Conservation (phyloP, 2,113 vertebrate species). For the Oryzias woworae region DNA sequence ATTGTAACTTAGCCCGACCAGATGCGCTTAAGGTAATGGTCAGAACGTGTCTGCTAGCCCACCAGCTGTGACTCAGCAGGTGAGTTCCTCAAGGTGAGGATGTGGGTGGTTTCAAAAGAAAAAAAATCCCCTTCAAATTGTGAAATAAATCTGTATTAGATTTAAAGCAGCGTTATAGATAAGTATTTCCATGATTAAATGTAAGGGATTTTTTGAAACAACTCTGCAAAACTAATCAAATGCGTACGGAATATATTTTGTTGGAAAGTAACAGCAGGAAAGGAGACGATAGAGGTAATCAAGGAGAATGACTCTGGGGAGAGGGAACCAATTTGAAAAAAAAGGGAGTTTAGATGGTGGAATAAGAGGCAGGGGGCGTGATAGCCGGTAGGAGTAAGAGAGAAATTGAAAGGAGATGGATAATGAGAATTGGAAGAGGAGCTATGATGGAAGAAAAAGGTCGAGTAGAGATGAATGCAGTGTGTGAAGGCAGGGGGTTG, state of each 20-base stretch:
- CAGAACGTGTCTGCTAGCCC: constrained; percentile 52
- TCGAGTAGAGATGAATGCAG: constrained; percentile 31
- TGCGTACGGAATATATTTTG: background rate
- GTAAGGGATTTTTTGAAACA: background rate
- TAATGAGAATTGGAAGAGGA: constrained; percentile 44
- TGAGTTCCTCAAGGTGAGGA: constrained; percentile 12
- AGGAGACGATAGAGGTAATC: constrained; percentile 24
- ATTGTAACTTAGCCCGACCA: constrained; percentile 57
- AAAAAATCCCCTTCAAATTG: too few relatives aligned
- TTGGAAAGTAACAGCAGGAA: constrained; percentile 19
- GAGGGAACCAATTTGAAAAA: constrained; percentile 41
- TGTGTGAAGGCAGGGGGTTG: background rate
- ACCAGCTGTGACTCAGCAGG: constrained; percentile 33
- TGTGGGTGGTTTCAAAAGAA: too few relatives aligned
- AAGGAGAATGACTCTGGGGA: constrained; percentile 25
- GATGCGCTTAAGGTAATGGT: constrained; percentile 63
- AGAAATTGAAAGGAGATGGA: constrained; percentile 38
- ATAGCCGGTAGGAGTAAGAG: constrained; percentile 18
- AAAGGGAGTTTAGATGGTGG: constrained; percentile 20
- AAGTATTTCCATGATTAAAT: background rate
- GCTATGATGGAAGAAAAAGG: constrained; percentile 22
- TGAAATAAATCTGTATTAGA: background rate
- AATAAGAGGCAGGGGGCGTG: constrained; percentile 29
- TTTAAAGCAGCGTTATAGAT: too few relatives aligned
- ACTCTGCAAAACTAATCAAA: background rate